phyloP scores from a whole-genome alignment of 2,113 vertebrate genomes.

The Anser brachyrhynchus region DNA sequence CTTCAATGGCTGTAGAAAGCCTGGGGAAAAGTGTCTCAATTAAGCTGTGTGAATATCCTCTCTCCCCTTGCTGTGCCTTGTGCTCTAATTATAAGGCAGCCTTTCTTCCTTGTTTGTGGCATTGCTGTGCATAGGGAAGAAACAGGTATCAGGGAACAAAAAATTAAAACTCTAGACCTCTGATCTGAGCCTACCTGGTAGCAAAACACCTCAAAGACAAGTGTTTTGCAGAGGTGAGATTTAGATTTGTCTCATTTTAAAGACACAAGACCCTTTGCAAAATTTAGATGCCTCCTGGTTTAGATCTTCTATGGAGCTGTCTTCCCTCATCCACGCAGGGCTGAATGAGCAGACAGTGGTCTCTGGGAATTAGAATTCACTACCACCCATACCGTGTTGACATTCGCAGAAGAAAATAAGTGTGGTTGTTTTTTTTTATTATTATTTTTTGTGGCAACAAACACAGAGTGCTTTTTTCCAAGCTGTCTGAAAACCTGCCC shows the following conservation, averaged over 20 bases:
- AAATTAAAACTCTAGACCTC: not conserved
- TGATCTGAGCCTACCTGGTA: not conserved
- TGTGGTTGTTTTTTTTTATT: not conserved
- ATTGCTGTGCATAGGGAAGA: not conserved
- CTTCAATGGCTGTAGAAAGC: not conserved
- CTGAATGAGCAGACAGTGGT: not conserved
- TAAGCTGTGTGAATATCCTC: not conserved
- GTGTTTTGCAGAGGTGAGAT: not conserved
- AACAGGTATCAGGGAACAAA: not conserved
- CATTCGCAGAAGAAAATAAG: not conserved
- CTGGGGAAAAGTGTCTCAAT: slow-evolving; percentile 6
- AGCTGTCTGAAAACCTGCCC: not conserved
- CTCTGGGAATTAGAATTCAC: not conserved
- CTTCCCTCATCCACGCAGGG: not conserved
- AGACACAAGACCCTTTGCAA: not conserved
- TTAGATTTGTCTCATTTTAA: slow-evolving; percentile 3
- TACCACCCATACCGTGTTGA: not conserved
- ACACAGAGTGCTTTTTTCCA: not conserved
- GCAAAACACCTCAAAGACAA: not conserved
- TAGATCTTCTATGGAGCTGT: not conserved
- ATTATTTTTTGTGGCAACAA: not conserved
- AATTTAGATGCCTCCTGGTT: not conserved
- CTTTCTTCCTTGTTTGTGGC: not conserved
- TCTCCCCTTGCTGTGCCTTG: not conserved
- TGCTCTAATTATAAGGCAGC: slow-evolving; percentile 1